These are phyloP conservation scores for Trachelus troglodyta DNA, from an alignment of 2,888 invertebrate genomes.

Conservation along the genomic window DNA sequence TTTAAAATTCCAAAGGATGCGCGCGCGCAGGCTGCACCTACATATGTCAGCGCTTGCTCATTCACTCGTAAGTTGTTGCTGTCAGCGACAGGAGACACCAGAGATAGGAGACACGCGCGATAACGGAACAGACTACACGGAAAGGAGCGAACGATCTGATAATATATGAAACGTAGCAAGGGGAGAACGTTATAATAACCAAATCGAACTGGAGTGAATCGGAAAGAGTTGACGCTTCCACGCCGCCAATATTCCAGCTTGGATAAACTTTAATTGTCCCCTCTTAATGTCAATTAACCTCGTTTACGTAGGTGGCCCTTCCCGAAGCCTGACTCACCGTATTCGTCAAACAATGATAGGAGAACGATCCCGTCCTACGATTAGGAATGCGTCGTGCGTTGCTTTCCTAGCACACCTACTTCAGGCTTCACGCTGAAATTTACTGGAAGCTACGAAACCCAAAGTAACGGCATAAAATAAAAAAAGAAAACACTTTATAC, in stretches of 20 bases:
- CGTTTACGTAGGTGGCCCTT: constrained; percentile 39
- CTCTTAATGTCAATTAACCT: constrained; percentile 53
- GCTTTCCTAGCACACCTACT: neutral
- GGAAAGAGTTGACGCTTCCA: constrained; percentile 31
- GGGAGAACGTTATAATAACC: constrained; percentile 14
- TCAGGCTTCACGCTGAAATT: neutral
- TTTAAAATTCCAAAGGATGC: neutral
- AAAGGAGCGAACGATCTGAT: neutral
- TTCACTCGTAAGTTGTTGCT: neutral
- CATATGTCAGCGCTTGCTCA: neutral
- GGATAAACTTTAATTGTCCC: constrained; percentile 44
- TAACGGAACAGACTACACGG: neutral
- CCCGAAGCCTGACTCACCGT: constrained; percentile 45
- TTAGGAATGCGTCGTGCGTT: neutral
- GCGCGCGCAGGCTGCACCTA: neutral
- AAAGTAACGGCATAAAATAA: constrained; percentile 45
- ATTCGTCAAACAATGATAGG: constrained; percentile 45
- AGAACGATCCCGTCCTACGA: constrained; percentile 23
- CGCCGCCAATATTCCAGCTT: constrained; percentile 26
- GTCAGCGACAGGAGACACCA: neutral
- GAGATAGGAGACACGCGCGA: neutral
- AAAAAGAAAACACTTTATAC: constrained; percentile 44
- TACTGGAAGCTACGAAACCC: constrained; percentile 13
- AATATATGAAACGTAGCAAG: neutral
- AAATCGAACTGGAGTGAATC: constrained; percentile 44